Conservation (phyloP, 1,140 invertebrate genomes). For the Polyergus mexicanus region DNA sequence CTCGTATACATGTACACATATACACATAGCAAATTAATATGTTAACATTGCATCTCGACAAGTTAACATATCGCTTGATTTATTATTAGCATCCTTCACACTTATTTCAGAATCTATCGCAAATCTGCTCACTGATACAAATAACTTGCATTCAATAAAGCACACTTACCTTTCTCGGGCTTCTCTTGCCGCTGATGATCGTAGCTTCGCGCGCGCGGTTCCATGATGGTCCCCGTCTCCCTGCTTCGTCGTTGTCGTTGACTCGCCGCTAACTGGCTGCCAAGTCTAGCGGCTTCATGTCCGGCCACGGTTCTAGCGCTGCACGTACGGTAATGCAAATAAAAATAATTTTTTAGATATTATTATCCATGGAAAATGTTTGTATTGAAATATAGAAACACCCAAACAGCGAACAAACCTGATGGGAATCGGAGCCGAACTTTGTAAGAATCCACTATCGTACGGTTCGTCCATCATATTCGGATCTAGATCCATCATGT, state of each 20-base stretch:
- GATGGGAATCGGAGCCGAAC: conserved; percentile 85
- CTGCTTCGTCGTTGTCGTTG: conserved; percentile 85
- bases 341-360: neutral
- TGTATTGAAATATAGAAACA: neutral
- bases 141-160: conserved; percentile 7
- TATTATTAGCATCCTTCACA: conserved; percentile 35
- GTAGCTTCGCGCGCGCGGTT: conserved; percentile 89
- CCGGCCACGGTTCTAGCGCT: conserved; percentile 91
- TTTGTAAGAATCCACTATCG: conserved; percentile 85
- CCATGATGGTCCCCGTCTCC: conserved; percentile 83
- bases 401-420: conserved; percentile 73
- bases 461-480: conserved; percentile 86
- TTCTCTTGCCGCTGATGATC: conserved; percentile 88
- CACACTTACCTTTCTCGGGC: conserved; percentile 87
- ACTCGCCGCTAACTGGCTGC: conserved; percentile 90
- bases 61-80: neutral
- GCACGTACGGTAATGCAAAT: conserved; percentile 50
- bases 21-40: neutral
- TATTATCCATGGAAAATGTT: neutral
- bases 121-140: conserved; percentile 25
- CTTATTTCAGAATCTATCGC: neutral
- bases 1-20: neutral
- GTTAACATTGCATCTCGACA: conserved; percentile 10
- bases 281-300: conserved; percentile 91
- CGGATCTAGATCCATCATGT: conserved; percentile 86